Conservation (phyloP, 2,888 invertebrate genomes). For the Drosophila helvetica region DNA sequence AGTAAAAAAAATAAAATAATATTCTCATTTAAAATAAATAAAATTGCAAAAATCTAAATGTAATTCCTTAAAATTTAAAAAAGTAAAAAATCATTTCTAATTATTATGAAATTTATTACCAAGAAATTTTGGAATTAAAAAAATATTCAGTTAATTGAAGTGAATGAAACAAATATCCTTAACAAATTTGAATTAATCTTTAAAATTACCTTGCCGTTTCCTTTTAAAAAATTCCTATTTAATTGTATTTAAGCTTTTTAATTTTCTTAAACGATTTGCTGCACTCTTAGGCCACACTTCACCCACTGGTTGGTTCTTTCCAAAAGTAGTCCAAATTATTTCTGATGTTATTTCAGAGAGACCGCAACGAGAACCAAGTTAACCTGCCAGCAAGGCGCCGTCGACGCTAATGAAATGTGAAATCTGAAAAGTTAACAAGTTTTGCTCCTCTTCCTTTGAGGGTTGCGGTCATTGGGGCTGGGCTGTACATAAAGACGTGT, state of each 20-base stretch:
- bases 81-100: no score
- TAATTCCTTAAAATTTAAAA: no score
- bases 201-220: neutral
- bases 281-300: slow-evolving; percentile 19
- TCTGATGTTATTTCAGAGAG: neutral
- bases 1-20: neutral
- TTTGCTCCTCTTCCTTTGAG: slow-evolving; percentile 22
- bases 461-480: slow-evolving; percentile 3
- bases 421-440: slow-evolving; percentile 38
- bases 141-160: neutral
- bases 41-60: no score
- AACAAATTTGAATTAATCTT: neutral
- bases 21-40: neutral
- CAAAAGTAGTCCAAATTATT: neutral
- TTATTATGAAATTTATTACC: no score
- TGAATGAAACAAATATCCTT: no score
- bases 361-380: slow-evolving; percentile 16
- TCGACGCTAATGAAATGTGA: slow-evolving; percentile 63
- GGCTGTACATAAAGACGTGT: slow-evolving; percentile 35
- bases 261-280: neutral
- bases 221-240: neutral
- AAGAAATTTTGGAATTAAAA: no score
- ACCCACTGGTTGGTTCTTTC: neutral
- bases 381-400: slow-evolving; percentile 66
- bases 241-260: neutral